Conservation (phyloP, 2,888 invertebrate genomes). For the Lithophane socia region DNA sequence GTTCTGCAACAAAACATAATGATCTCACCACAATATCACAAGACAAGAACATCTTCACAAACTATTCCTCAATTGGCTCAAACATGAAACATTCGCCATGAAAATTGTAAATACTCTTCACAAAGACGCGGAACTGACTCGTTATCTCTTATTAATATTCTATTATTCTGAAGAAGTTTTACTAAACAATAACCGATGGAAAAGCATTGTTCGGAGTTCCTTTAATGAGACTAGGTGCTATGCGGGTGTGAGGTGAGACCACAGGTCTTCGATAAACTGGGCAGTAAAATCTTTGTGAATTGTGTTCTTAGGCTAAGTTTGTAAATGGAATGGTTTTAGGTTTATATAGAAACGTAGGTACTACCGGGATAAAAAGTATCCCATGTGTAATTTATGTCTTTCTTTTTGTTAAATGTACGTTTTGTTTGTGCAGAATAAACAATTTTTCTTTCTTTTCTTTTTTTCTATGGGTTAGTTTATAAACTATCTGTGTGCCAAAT, state of each 20-base stretch:
- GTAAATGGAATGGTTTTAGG: background rate
- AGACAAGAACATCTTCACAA: background rate
- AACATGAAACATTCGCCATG: slow-evolving; percentile 35
- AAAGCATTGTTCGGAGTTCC: slow-evolving; percentile 66
- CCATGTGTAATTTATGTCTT: too few species aligned
- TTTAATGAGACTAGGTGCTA: slow-evolving; percentile 69
- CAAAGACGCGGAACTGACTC: slow-evolving; percentile 38
- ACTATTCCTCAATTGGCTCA: slow-evolving; percentile 26
- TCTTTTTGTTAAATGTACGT: too few species aligned
- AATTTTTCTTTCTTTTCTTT: too few species aligned
- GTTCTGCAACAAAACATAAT: background rate
- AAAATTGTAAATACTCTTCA: slow-evolving; percentile 41
- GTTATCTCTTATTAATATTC: slow-evolving; percentile 53
- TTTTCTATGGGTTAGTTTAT: too few species aligned
- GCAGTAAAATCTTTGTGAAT: slow-evolving; percentile 8
- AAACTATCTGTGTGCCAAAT: too few species aligned
- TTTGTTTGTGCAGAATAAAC: too few species aligned
- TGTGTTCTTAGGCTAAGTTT: background rate
- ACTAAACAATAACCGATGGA: slow-evolving; percentile 66
- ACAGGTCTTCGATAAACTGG: slow-evolving; percentile 4
- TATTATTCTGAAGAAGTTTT: slow-evolving; percentile 57
- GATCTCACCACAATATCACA: background rate
- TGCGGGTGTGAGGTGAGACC: slow-evolving; percentile 39
- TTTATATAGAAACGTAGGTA: background rate
- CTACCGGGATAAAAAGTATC: too few species aligned